Conservation (phyloP, 2,113 vertebrate species). For the Cyphomyrus discorhynchus region DNA sequence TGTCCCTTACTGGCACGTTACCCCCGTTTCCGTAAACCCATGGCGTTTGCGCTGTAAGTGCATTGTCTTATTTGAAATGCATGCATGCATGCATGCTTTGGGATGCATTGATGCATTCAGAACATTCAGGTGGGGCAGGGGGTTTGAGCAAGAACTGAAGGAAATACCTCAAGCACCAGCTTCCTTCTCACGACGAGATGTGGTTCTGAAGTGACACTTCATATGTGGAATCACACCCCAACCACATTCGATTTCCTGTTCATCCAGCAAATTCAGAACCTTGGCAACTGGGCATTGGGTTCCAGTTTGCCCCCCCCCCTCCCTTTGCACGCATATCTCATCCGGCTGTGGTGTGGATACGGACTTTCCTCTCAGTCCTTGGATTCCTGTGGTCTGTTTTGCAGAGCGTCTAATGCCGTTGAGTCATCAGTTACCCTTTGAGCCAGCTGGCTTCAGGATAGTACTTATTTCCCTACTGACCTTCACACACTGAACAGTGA, state of each 20-base stretch:
- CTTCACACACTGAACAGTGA: neutral
- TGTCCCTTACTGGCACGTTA: slow-evolving; percentile 44
- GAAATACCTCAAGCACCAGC: neutral
- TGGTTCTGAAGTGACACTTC: neutral
- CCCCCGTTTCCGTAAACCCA: neutral
- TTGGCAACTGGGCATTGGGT: neutral
- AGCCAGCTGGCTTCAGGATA: neutral
- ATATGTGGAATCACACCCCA: neutral
- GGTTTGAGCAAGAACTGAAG: neutral
- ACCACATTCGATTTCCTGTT: neutral
- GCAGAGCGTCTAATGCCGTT: neutral
- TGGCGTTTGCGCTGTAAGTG: neutral
- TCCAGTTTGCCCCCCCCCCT: neutral
- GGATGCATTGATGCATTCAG: neutral
- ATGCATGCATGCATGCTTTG: slow-evolving; percentile 7
- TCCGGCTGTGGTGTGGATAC: neutral
- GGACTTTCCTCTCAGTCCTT: neutral
- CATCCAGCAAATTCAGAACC: neutral
- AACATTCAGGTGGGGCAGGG: neutral
- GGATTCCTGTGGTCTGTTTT: neutral
- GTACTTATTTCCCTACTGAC: neutral
- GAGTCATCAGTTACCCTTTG: neutral
- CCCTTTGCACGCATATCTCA: neutral
- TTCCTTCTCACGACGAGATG: neutral
- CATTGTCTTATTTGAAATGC: neutral